These are phyloP conservation scores for Eilema depressum DNA, from an alignment of 2,888 invertebrate species.

Conservation along the genomic window DNA sequence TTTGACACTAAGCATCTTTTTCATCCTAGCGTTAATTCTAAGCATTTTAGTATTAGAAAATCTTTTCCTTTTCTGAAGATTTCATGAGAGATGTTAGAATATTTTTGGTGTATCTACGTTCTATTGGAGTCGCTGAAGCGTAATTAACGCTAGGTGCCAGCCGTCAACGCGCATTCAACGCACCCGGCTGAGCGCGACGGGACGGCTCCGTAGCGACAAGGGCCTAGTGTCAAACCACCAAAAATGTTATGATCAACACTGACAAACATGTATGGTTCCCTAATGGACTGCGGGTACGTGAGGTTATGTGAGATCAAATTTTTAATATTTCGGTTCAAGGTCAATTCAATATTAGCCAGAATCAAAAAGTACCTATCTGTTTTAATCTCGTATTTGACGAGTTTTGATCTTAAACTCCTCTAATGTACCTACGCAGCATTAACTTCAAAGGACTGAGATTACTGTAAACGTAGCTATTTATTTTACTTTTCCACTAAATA, in stretches of 20 bases:
- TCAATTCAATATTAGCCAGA: not conserved
- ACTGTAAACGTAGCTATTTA: no score
- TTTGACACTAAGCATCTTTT: constrained; percentile 40
- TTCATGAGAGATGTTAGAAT: constrained; percentile 38
- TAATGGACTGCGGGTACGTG: constrained; percentile 5
- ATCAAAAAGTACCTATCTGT: not conserved
- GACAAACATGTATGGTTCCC: constrained; percentile 5
- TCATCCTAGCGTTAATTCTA: no score
- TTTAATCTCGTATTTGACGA: not conserved
- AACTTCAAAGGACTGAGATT: no score
- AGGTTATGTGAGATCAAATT: constrained; percentile 19
- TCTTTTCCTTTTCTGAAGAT: constrained; percentile 34
- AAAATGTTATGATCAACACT: constrained; percentile 26
- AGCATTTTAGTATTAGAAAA: constrained; percentile 39
- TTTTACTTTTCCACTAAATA: no score
- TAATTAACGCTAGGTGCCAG: constrained; percentile 76
- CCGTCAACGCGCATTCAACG: constrained; percentile 72
- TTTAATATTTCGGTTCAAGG: not conserved
- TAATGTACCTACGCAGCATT: no score
- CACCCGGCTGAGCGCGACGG: constrained; percentile 59
- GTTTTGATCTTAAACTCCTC: not conserved
- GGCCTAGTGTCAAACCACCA: constrained; percentile 36
- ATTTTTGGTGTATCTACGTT: constrained; percentile 48
- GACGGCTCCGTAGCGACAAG: constrained; percentile 33
- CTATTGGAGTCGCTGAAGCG: constrained; percentile 60